Evolutionary conservation across 2,113 vertebrate genomes (phyloP), one percentile per base, ranked within the genome.

Genomic region (Chlamydotis undulata): DNA sequence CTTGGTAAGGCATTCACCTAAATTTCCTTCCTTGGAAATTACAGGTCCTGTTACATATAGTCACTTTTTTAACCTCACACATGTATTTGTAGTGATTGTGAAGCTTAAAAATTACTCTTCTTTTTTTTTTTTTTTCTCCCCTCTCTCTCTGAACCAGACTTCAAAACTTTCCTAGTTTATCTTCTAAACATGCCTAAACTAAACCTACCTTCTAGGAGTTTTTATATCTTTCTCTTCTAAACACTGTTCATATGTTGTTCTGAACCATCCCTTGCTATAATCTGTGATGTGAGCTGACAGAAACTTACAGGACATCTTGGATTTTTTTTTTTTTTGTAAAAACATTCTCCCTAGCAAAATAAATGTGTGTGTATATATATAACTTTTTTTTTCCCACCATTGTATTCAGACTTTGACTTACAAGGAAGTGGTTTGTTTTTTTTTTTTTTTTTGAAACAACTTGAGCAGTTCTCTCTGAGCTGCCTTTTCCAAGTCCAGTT

Each of bases 1-100:
- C 96, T 96, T 99, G 98, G 99, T 99, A 97, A 99, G 98, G 7
- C n/a, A 17, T 52, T 97, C 47, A 14, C n/a, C 88, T 64, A 11
- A 59, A 8, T 61, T 25, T 52, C 10, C 10, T 82, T 57, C 43
- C 39, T 53, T 75, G 39, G 29, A 85, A 95, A 33, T 39, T 35
- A 41, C 45, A 45, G 25, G 10, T 73, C 7, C 18, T 77, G 16
- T 43, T 74, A 74, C 83, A 69, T 35, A 18, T 7, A 59, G 15
- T 43, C 13, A 25, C 31, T 31, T 15, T 43, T 89, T 61, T 18
- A 52, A 57, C 13, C 25, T 65, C 26, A 33, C 5, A 9, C 3
- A 4, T 43, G 5, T 45, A 31, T 87, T 65, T 57, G 64, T n/a
- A 53, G 37, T 59, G 14, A 37, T 25, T 77, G 18, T 56, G 31